A percentile compares a stretch with the other conserved stretches of the same genome.
These are phyloP conservation scores for Ditylenchus dipsaci DNA, from an alignment of 1,140 invertebrate genomes.

Conservation along the genomic window DNA sequence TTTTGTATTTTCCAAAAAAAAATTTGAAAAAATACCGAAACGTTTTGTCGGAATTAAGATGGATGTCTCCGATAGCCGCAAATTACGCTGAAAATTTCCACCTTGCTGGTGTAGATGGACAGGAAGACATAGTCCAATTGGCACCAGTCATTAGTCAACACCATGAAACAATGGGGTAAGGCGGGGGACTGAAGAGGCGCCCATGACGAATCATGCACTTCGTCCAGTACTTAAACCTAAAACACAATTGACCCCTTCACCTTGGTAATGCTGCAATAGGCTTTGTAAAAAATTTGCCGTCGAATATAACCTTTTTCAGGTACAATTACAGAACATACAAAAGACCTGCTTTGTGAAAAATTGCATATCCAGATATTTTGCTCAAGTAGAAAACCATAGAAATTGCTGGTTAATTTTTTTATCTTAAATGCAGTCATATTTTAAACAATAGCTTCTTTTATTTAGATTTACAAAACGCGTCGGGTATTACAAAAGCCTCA, in stretches of 20 bases:
- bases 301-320: too few relatives aligned
- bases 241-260: neutral
- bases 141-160: neutral
- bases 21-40: neutral
- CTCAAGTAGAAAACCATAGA: neutral
- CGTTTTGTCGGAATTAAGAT: neutral
- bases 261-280: neutral
- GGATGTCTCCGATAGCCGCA: conserved; percentile 1
- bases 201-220: neutral
- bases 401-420: too few relatives aligned
- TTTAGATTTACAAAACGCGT: too few relatives aligned
- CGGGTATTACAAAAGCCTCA: too few relatives aligned
- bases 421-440: too few relatives aligned
- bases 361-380: neutral
- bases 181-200: neutral
- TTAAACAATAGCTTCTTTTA: too few relatives aligned
- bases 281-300: too few relatives aligned
- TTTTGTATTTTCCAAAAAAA: neutral
- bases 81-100: neutral
- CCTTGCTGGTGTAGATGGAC: neutral
- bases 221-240: neutral
- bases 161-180: neutral
- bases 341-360: neutral
- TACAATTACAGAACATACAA: neutral
- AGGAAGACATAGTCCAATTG: neutral